These are phyloP conservation scores for Diachrysia chrysitis DNA, from an alignment of 2,888 invertebrate genomes.

Conservation along the genomic window DNA sequence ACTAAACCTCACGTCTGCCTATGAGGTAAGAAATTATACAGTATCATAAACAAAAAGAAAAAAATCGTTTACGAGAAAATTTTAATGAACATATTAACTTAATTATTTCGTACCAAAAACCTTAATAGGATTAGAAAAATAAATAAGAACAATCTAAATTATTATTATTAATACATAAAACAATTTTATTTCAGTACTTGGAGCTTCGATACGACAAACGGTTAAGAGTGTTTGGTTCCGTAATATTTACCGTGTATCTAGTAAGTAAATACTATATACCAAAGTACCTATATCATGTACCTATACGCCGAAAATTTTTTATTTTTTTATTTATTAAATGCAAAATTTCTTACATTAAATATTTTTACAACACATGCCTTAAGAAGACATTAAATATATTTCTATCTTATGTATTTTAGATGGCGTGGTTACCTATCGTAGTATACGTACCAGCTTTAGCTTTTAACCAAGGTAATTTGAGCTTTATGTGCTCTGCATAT, in stretches of 20 bases:
- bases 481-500: neutral
- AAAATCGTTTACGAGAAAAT: too few relatives aligned
- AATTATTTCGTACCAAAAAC: too few relatives aligned
- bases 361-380: too few relatives aligned
- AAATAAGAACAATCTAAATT: too few relatives aligned
- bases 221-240: conserved; percentile 91
- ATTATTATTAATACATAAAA: neutral
- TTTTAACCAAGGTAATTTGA: conserved; percentile 90
- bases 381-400: neutral
- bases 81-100: too few relatives aligned
- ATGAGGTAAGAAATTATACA: conserved; percentile 88
- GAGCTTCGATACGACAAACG: conserved; percentile 91
- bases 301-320: too few relatives aligned
- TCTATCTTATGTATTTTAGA: conserved; percentile 73
- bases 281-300: too few relatives aligned
- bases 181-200: conserved; percentile 86
- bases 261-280: conserved; percentile 78
- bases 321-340: too few relatives aligned
- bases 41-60: neutral
- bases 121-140: too few relatives aligned
- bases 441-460: conserved; percentile 93
- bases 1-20: conserved; percentile 92
- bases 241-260: conserved; percentile 90
- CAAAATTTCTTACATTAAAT: too few relatives aligned
- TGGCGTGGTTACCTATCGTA: conserved; percentile 92